phyloP scores from a whole-genome alignment of 1,140 invertebrate species.

The Achroia grisella region DNA sequence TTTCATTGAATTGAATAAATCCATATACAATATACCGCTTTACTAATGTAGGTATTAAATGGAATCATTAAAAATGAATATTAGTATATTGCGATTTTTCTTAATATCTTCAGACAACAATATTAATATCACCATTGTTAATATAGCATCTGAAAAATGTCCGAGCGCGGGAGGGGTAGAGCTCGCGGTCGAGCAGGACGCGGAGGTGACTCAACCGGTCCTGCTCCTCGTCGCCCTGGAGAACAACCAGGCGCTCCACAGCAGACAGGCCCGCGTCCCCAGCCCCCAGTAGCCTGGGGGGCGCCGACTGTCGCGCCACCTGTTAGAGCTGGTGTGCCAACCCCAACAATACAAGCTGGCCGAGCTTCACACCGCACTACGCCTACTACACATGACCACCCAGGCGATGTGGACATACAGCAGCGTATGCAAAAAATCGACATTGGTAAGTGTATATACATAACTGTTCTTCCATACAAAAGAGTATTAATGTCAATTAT shows the following conservation, averaged over 20 bases:
- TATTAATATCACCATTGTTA: too few species aligned
- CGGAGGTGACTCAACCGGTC: conserved; percentile 19
- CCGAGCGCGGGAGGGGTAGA: conserved; percentile 38
- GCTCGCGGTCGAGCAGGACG: conserved; percentile 35
- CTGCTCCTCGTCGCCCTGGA: conserved; percentile 37
- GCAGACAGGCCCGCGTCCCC: conserved; percentile 34
- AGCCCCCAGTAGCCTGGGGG: conserved; percentile 50
- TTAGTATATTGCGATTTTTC: too few species aligned
- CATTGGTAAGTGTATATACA: conserved; percentile 24
- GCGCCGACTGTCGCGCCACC: conserved; percentile 37
- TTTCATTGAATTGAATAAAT: too few species aligned
- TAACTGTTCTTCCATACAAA: too few species aligned
- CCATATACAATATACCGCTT: too few species aligned
- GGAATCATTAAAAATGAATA: too few species aligned
- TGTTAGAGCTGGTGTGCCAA: conserved; percentile 41
- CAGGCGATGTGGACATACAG: conserved; percentile 57
- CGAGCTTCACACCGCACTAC: conserved; percentile 44
- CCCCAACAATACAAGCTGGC: conserved; percentile 28
- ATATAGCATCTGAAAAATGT: conserved; percentile 20
- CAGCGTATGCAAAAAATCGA: conserved; percentile 44
- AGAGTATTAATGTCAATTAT: too few species aligned
- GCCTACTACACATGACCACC: conserved; percentile 40
- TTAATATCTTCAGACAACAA: too few species aligned
- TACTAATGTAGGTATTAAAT: too few species aligned
- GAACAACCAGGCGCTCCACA: conserved; percentile 8